Base-by-base conservation (phyloP, 2,113 vertebrate species). In the Notarius lentiginosus region DNA sequence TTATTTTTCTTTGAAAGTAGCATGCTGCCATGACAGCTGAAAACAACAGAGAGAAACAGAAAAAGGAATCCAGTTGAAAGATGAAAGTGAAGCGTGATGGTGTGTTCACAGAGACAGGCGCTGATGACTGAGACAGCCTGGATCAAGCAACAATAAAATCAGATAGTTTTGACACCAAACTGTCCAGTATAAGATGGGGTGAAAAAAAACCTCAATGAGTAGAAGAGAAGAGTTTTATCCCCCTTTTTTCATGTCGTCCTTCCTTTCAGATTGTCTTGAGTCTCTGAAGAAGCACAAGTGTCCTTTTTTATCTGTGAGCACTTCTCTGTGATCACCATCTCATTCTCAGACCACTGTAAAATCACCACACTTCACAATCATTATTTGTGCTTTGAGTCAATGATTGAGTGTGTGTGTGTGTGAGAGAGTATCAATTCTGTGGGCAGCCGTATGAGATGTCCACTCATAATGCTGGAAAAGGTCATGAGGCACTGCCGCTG, bases 101-200 rank as follows among this genome's bases (percentile, higher is more conserved):
- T 10, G 61, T 79, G 84, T 56, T 86, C 77, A 85, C 58, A 17
- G 80, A 90, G 89, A 83, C 91, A 91, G 91, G 58, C 85, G 90
- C 84, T 61, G 79, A 60, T 90, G 89, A 90, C 41, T 88, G 89
- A 84, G 82, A 86, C 72, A 24, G 88, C 92, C 94, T 94, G 94
- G 92, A 94, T 94, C 92, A 93, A 83, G 79, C 89, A 86, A 82
- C 89, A 87, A 88, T 91, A 87, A 93, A 91, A 90, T 91, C 83
- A 88, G 75, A 87, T 88, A 85, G 87, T 91, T 92, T 91, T 79
- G 72, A 89, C 86, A 82, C 82, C 76, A 83, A 87, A 27, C 79
- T 88, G 90, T 91, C 85, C 77, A 12, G 47, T 11, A n/a, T 65
- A n/a, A 15, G 22, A 81, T 15, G n/a, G 56, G 7, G 22, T 72